Percentiles rank a stretch among this genome's conserved stretches.
phyloP scores from a whole-genome alignment of 2,113 vertebrate species.

The Xerus inauris region DNA sequence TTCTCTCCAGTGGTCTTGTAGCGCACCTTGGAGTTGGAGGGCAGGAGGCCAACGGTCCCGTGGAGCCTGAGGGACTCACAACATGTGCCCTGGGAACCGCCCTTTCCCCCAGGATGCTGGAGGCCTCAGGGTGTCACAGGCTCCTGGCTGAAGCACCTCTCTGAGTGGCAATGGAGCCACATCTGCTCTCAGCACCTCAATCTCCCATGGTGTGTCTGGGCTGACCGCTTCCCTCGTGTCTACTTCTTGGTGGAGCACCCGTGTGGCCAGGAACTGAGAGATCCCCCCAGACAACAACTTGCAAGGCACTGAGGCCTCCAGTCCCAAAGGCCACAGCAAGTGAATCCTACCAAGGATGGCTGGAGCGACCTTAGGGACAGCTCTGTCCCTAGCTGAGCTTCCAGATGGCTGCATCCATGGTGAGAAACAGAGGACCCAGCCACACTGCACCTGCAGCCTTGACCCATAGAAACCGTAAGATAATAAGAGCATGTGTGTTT shows the following conservation, averaged over 20 bases:
- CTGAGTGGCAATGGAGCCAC: neutral
- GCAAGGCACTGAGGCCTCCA: neutral
- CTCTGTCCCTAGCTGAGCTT: neutral
- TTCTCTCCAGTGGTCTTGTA: accelerated
- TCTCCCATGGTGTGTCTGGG: neutral
- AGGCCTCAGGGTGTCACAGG: accelerated
- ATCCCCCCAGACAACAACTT: neutral
- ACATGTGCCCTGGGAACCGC: accelerated
- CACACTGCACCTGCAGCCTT: neutral
- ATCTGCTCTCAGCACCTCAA: neutral
- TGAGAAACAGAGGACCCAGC: neutral
- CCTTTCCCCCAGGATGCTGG: neutral
- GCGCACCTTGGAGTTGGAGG: neutral
- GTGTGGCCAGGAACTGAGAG: neutral
- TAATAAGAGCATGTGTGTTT: neutral
- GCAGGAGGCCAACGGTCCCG: neutral
- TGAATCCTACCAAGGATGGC: accelerated
- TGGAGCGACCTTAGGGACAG: neutral
- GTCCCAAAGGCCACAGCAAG: neutral
- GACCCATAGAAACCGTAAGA: neutral
- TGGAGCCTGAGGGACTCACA: accelerated
- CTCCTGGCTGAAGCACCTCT: neutral
- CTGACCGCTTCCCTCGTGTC: neutral
- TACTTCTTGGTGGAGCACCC: neutral
- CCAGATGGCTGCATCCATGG: no score